Evolutionary conservation across 1,140 invertebrate species (phyloP).

Genomic region (Microplitis mediator): DNA sequence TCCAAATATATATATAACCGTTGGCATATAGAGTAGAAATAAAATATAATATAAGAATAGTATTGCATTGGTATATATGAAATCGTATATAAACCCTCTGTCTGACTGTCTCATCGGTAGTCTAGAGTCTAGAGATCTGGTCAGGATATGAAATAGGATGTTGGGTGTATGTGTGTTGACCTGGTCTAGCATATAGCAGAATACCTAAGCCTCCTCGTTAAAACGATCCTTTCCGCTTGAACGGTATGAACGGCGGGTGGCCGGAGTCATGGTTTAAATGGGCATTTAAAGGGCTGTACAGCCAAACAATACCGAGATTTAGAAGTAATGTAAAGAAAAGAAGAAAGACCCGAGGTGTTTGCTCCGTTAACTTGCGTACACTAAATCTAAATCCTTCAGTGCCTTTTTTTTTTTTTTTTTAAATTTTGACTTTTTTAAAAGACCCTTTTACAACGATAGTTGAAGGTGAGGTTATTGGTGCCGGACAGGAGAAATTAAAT

Average conservation of each 20-base stretch:
- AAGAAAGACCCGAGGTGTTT: background rate
- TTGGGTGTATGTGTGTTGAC: slow-evolving; percentile 25
- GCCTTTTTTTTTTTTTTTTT: no score
- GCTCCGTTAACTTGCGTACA: background rate
- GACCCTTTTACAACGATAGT: background rate
- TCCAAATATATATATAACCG: background rate
- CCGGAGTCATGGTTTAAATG: slow-evolving; percentile 46
- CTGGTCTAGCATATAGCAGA: slow-evolving; percentile 25
- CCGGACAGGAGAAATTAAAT: no score
- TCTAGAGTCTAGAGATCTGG: background rate
- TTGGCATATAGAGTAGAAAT: background rate
- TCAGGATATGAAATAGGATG: slow-evolving; percentile 12
- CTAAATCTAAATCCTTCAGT: no score
- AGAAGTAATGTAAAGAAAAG: background rate
- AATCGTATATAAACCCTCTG: background rate
- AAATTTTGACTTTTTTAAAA: no score
- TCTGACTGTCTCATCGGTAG: background rate
- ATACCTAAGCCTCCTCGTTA: slow-evolving; percentile 39
- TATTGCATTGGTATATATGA: background rate
- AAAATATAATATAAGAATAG: background rate
- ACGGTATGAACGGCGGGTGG: slow-evolving; percentile 23
- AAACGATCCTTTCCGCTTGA: slow-evolving; percentile 42
- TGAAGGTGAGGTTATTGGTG: background rate
- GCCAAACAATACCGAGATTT: slow-evolving; percentile 39
- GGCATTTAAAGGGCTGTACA: slow-evolving; percentile 39